Base-by-base conservation (phyloP, 2,888 invertebrate genomes). In the Adela reaumurella region DNA sequence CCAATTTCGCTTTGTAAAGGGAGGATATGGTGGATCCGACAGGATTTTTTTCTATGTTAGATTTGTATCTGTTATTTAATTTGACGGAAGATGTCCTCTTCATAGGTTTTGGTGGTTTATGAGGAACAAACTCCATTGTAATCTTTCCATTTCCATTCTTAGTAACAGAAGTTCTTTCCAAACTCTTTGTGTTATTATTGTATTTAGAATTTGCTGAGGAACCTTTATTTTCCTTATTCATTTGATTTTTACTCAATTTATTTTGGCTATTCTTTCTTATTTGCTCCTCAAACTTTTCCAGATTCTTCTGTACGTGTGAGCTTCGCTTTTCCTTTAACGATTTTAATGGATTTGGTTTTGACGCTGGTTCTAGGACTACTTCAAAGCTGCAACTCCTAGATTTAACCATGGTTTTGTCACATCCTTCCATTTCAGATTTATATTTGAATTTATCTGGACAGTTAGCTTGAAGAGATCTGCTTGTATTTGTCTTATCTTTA, bases 51-150 rank as follows among this genome's bases (percentile, higher is more conserved):
- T 79, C 79, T 46, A 74, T 56, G 1, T 70, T 70, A 8, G 74
- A 70, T 64, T 80, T 77, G 0, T 76, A 58, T 59, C 82, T 71
- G 44, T 81, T 79, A 52, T 81, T 82, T 29, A 83, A 70, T 57
- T 84, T 81, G 45, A 83, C 80, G 17, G 87, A 87, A 3, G 86
- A 86, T 8, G 87, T 86, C 42, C 88, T 71, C 47, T 87, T 82
- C 0, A 84, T 81, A 1, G 88, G 87, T 62, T 89, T 88, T 0
- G 89, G 89, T 1, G 89, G 89, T 58, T 89, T 89, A 56, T 89
- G 89, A 1, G 85, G 84, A 0, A 89, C 85, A 58, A 81, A 82
- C 46, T 81, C 80, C 76, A 81, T 78, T 1, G 74, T 74, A 18
- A 74, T 68, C 62, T 80, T 78, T 6, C 61, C 65, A 49, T 76